Conservation (phyloP, 2,797 vertebrate species). For the Xenentodon cancila region DNA sequence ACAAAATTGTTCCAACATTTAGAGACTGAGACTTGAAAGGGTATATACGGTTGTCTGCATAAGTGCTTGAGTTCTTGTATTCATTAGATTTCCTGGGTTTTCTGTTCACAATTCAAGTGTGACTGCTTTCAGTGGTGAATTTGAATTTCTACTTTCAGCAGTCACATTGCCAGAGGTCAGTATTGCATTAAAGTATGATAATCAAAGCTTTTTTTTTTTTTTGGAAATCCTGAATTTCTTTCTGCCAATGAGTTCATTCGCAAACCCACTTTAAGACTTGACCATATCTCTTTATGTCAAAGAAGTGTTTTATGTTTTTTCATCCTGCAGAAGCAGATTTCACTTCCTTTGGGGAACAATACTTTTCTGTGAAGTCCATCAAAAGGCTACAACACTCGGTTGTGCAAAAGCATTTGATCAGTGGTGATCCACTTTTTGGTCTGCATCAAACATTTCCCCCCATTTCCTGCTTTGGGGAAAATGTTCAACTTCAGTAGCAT, state of each 20-base stretch:
- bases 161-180: constrained; percentile 9
- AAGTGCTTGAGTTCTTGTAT: constrained; percentile 4
- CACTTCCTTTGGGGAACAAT: constrained; percentile 45
- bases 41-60: not conserved
- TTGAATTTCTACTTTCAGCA: constrained; percentile 8
- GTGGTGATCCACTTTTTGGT: constrained; percentile 47
- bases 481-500: constrained; percentile 21
- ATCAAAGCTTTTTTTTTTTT: constrained; percentile 26
- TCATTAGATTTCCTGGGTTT: not conserved
- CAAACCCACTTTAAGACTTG: constrained; percentile 36
- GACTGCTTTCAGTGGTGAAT: not conserved
- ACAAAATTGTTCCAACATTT: too few relatives aligned
- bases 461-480: constrained; percentile 9
- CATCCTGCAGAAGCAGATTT: constrained; percentile 38
- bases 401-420: constrained; percentile 58
- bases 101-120: not conserved
- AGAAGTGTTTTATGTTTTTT: constrained; percentile 47
- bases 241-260: constrained; percentile 19
- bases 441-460: too few relatives aligned
- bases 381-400: constrained; percentile 38
- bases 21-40: not conserved
- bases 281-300: constrained; percentile 32
- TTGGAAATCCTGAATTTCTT: constrained; percentile 12
- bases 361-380: constrained; percentile 44
- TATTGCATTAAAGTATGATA: constrained; percentile 2